Evolutionary conservation across 2,888 invertebrate genomes (phyloP), one percentile per base, ranked within the genome.

Genomic region (Lasius fuliginosus): DNA sequence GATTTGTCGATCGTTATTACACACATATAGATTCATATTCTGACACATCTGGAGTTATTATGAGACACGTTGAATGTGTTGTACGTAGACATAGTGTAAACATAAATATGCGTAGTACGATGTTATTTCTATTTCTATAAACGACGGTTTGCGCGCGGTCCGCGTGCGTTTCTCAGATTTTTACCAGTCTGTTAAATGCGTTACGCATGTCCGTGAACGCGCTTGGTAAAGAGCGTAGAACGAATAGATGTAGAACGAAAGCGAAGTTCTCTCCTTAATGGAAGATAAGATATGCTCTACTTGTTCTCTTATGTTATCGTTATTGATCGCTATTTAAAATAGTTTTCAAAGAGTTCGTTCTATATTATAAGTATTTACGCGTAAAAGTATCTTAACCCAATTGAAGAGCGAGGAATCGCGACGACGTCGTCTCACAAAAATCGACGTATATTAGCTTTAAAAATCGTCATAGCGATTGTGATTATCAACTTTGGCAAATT

Each of bases 21-120:
- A 81, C 79, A 79, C 79, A 81, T 81, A 81, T 81, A 81, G 79
- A 81, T 81, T 81, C 79, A 46, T 81, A 81, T 81, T 81, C 79
- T 81, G 73, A 81, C 73, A 81, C 60, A 81, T 73, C 73, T 73
- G 79, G 73, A 81, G 60, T 81, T 81, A 81, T 81, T 81, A 81
- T 81, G 79, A 60, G 79, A 81, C 60, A 81, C 73, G 79, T 81
- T 71, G 73, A 60, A 81, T 73, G 79, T 73, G 79, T 81, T 73
- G 79, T 81, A 81, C 79, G 79, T 81, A 81, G 79, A 73, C 79
- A 73, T 73, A 81, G 79, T 60, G 79, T 81, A 81, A 81, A 81
- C 82, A 82, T 82, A 83, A 81, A 82, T 83, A 69, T 83, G 79
- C 49, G 42, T 40, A 36, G 77, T 76, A 82, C 42, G 65, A 27